A percentile compares a stretch with the other conserved stretches of the same genome.
Evolutionary conservation across 1,140 invertebrate genomes (phyloP).

Genomic region (Steinernema feltiae): DNA sequence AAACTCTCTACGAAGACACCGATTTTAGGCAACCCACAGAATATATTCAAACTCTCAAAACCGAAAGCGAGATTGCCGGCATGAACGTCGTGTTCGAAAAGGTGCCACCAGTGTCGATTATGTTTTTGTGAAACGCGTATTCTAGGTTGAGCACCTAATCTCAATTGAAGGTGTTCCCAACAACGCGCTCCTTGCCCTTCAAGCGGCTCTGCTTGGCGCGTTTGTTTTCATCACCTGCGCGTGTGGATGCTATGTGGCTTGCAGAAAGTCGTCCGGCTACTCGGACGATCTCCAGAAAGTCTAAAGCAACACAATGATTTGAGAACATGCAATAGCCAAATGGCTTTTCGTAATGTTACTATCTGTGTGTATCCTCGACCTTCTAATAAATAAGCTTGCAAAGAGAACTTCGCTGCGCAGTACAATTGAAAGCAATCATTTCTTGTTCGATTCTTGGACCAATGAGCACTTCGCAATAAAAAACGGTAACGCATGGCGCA

Average conservation of each 20-base stretch:
- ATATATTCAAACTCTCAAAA: neutral
- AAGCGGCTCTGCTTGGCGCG: conserved; percentile 20
- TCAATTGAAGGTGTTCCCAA: conserved; percentile 25
- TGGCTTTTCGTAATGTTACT: neutral
- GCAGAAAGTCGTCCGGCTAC: conserved; percentile 21
- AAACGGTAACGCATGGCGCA: no score
- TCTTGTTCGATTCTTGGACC: no score
- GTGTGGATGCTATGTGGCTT: conserved; percentile 17
- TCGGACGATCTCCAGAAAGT: conserved; percentile 34
- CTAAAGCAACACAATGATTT: neutral
- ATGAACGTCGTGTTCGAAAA: neutral
- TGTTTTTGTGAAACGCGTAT: neutral
- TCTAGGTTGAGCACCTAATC: conserved; percentile 27
- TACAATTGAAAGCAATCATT: no score
- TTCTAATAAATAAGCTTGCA: no score
- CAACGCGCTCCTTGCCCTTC: conserved; percentile 30
- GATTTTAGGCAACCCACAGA: neutral
- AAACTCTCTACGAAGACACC: conserved; percentile 4
- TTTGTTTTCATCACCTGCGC: conserved; percentile 27
- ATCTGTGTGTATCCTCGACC: no score
- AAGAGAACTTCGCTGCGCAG: no score
- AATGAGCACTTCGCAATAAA: no score
- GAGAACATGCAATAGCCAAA: neutral
- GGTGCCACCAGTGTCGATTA: no score
- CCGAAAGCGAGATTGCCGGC: neutral